Evolutionary conservation across 2,113 vertebrate genomes (phyloP), one percentile per base, ranked within the genome.

Genomic region (Talpa occidentalis): DNA sequence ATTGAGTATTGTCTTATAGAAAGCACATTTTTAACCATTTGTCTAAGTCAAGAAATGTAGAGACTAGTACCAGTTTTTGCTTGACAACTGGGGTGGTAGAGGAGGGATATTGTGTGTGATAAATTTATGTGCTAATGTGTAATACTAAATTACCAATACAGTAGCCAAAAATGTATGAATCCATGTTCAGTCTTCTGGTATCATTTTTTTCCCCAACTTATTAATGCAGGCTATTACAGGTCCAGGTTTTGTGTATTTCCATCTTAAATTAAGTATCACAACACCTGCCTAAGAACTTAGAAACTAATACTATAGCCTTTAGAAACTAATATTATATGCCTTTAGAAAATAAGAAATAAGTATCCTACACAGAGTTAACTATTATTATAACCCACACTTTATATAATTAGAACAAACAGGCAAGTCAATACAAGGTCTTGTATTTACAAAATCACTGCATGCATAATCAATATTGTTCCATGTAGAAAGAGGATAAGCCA

Each of bases 331-430:
- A 47, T 44, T 79, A 10, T 6, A 35, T 72, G 35, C 66, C 24
- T 91, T 74, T 54, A 87, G 44, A 93, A 94, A 95, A 90, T 69
- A 91, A 40, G 72, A 94, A 98, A 94, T 73, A 94, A 95, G 28
- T 77, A 69, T 3, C 42, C 16, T 76, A 87, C 10, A 15, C 60
- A 56, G 3, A 90, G 54, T 24, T 22, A 89, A 88, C 81, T 96
- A 37, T 94, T 97, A 59, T 47, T 47, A 87, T 85, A 97, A 52
- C 92, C 93, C 86, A 73, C 84, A 96, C 82, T 98, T 97, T 95
- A 91, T 91, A 24, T 94, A 96, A 98, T 98, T 97, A 97, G 96
- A 95, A 94, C 89, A 96, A 98, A 95, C 56, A 96, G 52, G 19
- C 19, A 97, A 94, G 97, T 96, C 96, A 94, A 96, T 95, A 90